Conservation (phyloP, 2,113 vertebrate species). For the Hypanus sabinus region DNA sequence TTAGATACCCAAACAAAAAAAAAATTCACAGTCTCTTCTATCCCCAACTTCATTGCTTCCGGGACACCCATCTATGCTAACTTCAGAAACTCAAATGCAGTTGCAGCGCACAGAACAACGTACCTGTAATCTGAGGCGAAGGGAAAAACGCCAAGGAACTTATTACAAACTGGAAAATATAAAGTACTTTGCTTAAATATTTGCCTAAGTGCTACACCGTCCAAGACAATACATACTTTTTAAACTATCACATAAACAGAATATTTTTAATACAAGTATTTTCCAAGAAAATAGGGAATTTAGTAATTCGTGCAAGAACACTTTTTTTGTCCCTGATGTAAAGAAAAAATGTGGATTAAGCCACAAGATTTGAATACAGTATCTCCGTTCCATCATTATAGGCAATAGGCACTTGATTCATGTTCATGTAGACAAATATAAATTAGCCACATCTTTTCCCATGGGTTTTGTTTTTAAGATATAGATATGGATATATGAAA, state of each 20-base stretch:
- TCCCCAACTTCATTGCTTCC: not conserved
- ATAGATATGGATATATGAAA: conserved; percentile 65
- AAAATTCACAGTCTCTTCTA: conserved; percentile 6
- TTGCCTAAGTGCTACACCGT: conserved; percentile 63
- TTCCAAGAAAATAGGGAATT: conserved; percentile 64
- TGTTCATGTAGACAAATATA: conserved; percentile 80
- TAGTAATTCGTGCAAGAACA: conserved; percentile 74
- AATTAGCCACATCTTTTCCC: conserved; percentile 38
- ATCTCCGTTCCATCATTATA: conserved; percentile 50
- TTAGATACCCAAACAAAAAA: conserved; percentile 3
- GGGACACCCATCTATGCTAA: not conserved
- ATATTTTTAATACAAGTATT: conserved; percentile 62
- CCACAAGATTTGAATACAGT: conserved; percentile 59
- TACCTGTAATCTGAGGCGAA: not conserved
- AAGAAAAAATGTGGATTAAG: conserved; percentile 63
- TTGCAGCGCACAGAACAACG: not conserved
- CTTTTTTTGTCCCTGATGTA: conserved; percentile 67
- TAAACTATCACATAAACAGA: conserved; percentile 55
- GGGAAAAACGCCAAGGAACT: conserved; percentile 17
- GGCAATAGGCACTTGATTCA: conserved; percentile 90
- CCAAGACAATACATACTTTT: conserved; percentile 52
- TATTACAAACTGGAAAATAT: conserved; percentile 48
- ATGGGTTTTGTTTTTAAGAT: conserved; percentile 54
- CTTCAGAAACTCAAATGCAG: not conserved
- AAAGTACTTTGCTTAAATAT: conserved; percentile 62